Evolutionary conservation across 2,797 vertebrate species (phyloP).

Genomic region (Tolypeutes matacus): DNA sequence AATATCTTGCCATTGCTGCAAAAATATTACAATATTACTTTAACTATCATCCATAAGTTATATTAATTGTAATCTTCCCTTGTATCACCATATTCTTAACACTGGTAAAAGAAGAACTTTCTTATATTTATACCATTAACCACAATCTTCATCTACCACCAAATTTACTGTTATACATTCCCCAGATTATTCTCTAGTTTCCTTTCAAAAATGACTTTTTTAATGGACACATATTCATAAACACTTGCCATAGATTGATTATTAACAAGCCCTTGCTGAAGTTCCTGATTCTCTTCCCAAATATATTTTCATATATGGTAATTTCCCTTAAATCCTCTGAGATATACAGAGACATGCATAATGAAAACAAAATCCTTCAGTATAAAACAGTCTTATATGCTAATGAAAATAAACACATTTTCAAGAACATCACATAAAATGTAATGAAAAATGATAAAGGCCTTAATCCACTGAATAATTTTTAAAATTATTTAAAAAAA

Average conservation of each 20-base stretch:
- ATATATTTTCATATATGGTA: not conserved
- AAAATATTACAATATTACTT: too few species aligned
- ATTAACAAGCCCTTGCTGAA: not conserved
- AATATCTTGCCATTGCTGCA: too few species aligned
- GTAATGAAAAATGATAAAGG: not conserved
- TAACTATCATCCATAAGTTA: too few species aligned
- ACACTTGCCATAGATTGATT: not conserved
- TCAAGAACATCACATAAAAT: not conserved
- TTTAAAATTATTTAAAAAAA: not conserved
- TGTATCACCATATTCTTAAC: too few species aligned
- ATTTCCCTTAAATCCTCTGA: not conserved
- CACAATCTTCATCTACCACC: too few species aligned
- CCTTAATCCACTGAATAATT: not conserved
- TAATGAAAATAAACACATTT: constrained; percentile 2
- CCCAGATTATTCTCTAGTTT: too few species aligned
- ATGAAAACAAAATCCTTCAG: not conserved
- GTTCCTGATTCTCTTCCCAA: not conserved
- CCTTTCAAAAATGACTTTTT: not conserved
- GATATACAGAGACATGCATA: not conserved
- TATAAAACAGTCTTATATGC: not conserved
- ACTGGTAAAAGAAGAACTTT: too few species aligned
- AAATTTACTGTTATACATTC: too few species aligned
- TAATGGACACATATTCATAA: not conserved
- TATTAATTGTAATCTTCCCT: too few species aligned
- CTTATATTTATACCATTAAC: too few species aligned